These are phyloP conservation scores for Poecilia gillii DNA, from an alignment of 2,797 vertebrate species.

Conservation along the genomic window DNA sequence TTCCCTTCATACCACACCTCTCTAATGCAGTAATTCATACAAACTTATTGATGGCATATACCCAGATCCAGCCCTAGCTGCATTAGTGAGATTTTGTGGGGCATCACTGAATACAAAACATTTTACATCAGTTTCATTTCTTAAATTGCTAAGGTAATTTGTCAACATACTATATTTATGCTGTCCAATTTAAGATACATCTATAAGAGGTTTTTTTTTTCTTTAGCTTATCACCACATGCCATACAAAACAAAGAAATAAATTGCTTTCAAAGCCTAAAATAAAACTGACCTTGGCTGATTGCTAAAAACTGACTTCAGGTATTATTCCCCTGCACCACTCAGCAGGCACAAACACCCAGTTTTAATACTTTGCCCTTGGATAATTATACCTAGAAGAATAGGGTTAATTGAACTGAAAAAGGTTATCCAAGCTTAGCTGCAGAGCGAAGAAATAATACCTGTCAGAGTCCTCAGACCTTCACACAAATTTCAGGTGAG, in stretches of 20 bases:
- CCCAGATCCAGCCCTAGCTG: too few relatives aligned
- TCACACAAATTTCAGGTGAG: constrained; percentile 33
- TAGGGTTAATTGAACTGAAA: constrained; percentile 77
- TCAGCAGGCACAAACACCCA: constrained; percentile 25
- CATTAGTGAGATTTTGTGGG: too few relatives aligned
- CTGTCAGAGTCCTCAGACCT: constrained; percentile 29
- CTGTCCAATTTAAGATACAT: not conserved
- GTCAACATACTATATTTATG: not conserved
- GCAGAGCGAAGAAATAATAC: constrained; percentile 50
- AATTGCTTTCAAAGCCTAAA: not conserved
- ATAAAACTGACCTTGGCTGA: constrained; percentile 25
- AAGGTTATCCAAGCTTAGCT: constrained; percentile 58
- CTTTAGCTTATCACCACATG: not conserved
- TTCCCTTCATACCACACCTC: not conserved
- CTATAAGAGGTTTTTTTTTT: not conserved
- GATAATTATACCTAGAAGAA: constrained; percentile 74
- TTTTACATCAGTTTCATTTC: not conserved
- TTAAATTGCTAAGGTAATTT: not conserved
- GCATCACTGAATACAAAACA: not conserved
- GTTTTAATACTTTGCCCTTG: constrained; percentile 64
- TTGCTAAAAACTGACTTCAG: constrained; percentile 44
- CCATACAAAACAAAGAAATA: not conserved
- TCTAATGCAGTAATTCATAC: not conserved
- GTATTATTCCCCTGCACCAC: constrained; percentile 21
- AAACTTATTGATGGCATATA: not conserved